Conservation (phyloP, 2,888 invertebrate species). For the Molorchus minor region DNA sequence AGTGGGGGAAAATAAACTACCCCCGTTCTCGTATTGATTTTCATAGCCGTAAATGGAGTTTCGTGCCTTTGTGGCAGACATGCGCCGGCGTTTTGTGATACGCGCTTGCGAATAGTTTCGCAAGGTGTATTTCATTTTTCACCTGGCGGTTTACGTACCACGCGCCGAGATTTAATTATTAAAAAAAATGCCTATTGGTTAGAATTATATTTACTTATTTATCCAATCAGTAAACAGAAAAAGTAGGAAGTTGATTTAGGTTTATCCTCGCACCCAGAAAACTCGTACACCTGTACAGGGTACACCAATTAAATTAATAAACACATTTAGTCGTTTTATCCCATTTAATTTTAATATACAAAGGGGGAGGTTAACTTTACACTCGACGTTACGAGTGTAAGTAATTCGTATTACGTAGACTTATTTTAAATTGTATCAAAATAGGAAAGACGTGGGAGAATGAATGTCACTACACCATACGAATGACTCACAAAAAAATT, state of each 20-base stretch:
- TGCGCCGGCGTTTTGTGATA: slow-evolving; percentile 19
- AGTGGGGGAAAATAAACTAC: slow-evolving; percentile 23
- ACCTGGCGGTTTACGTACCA: not conserved
- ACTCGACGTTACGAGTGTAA: not conserved
- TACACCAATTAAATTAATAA: too few relatives aligned
- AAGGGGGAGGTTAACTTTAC: too few relatives aligned
- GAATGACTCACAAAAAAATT: slow-evolving; percentile 11
- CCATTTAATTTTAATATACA: too few relatives aligned
- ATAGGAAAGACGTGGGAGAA: slow-evolving; percentile 17
- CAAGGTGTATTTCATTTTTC: not conserved
- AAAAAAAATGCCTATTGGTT: too few relatives aligned
- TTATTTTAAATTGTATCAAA: slow-evolving; percentile 8
- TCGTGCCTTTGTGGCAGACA: slow-evolving; percentile 18
- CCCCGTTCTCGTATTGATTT: slow-evolving; percentile 29
- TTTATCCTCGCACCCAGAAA: too few relatives aligned
- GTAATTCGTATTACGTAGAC: not conserved
- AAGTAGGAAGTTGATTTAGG: too few relatives aligned
- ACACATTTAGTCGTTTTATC: too few relatives aligned
- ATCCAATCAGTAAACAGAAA: too few relatives aligned
- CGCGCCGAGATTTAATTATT: not conserved
- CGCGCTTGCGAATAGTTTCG: not conserved
- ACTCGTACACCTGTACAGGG: too few relatives aligned
- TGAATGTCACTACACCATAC: slow-evolving; percentile 4
- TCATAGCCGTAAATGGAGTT: slow-evolving; percentile 25
- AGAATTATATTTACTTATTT: too few relatives aligned